Percentiles rank a stretch among this genome's conserved stretches.
These are phyloP conservation scores for Apus apus DNA, from an alignment of 2,113 vertebrate species.

Conservation along the genomic window DNA sequence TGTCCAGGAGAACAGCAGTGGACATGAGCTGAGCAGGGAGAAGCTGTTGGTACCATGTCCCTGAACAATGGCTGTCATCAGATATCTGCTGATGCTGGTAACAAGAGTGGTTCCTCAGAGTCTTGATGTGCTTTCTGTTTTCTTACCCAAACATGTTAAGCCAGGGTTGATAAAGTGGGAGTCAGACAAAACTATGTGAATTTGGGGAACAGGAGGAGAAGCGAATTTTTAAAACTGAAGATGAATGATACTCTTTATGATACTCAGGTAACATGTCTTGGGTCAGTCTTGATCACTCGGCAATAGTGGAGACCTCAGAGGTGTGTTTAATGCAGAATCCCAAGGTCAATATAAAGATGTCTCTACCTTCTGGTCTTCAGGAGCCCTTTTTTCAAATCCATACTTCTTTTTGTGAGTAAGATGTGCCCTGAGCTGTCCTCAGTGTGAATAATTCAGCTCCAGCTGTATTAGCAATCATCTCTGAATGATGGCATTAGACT, in stretches of 20 bases:
- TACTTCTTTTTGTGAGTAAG: neutral
- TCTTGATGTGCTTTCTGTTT: neutral
- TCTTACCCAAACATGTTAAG: neutral
- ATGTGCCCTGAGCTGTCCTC: constrained; percentile 9
- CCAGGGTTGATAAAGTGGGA: neutral
- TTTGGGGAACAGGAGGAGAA: neutral
- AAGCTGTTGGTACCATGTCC: neutral
- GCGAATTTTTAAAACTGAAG: neutral
- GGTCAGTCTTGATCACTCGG: neutral
- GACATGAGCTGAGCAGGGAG: neutral
- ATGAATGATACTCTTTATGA: neutral
- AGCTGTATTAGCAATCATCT: constrained; percentile 25
- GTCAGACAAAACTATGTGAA: neutral
- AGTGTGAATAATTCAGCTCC: constrained; percentile 34
- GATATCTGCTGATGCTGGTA: neutral
- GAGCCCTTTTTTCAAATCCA: neutral
- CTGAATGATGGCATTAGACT: constrained; percentile 18
- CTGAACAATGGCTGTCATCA: neutral
- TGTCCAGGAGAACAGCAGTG: neutral
- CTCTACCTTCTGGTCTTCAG: neutral
- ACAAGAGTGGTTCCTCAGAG: neutral
- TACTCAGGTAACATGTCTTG: neutral
- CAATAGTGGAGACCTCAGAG: neutral
- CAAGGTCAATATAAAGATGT: neutral
- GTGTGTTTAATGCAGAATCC: neutral